Evolutionary conservation across 2,113 vertebrate genomes (phyloP).

Genomic region (Pituophis catenifer): DNA sequence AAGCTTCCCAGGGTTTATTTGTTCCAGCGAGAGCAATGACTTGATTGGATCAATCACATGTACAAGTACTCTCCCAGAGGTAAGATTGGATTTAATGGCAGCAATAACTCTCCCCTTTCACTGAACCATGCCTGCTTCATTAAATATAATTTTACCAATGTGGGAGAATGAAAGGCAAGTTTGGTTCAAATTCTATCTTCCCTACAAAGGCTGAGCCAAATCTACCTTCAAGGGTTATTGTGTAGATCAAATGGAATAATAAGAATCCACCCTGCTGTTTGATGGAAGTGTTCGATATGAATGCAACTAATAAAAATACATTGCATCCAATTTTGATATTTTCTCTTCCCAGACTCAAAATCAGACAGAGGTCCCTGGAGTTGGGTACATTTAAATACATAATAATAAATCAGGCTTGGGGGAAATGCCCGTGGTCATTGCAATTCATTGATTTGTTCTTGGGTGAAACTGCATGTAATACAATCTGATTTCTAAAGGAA

Average conservation of each 20-base stretch:
- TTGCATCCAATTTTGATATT: background rate
- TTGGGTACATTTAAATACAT: background rate
- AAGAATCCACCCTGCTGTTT: background rate
- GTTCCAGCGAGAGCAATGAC: background rate
- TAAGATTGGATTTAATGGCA: background rate
- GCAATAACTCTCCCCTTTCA: background rate
- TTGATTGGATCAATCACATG: background rate
- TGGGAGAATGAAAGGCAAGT: background rate
- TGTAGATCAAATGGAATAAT: background rate
- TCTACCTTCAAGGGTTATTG: background rate
- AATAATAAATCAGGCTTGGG: background rate
- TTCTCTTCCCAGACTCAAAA: background rate
- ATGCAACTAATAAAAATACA: background rate
- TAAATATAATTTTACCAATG: background rate
- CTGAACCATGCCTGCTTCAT: background rate
- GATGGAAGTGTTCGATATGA: background rate
- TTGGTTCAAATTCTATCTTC: background rate
- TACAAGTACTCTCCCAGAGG: background rate
- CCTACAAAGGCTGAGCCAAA: background rate
- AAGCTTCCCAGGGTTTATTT: background rate
- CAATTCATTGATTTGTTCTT: background rate
- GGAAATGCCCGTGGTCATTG: background rate
- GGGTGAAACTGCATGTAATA: rapidly evolving
- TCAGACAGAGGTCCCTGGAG: background rate
- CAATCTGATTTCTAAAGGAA: slow-evolving; percentile 4